Base-by-base conservation (phyloP, 2,113 vertebrate species). In the Heterotilapia buettikoferi region DNA sequence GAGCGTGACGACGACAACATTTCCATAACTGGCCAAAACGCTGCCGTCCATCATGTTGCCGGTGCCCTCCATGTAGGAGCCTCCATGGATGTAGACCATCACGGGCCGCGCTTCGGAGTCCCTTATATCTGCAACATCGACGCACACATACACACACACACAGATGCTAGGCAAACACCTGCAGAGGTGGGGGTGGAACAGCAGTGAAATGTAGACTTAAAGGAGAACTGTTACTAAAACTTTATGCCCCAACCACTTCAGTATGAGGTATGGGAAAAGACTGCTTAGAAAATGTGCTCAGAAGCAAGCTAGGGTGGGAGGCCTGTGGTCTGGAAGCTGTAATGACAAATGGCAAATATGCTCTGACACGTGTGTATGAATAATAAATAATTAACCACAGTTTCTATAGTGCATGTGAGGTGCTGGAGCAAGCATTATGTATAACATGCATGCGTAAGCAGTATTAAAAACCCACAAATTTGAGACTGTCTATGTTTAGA, bases 41-140 rank as follows among this genome's bases (percentile, higher is more conserved):
- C 98, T 98, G 95, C 98, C 98, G 5, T 99, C 98, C 94, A 99
- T 99, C 97, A 99, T 98, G 96, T 99, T 99, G 53, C 98, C 98
- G 0, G 98, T 99, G 89, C 98, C 98, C 93, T 99, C 98, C 98
- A 99, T 99, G 95, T 99, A 99, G 1, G 98, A 99, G 56, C 98
- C 98, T 11, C 98, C 98, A 0, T 99, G 98, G 96, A 99, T 99
- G 78, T 99, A 99, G 68, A 99, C 97, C 98, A 99, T 99, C 91
- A 99, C 98, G 0, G 98, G 98, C 92, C 98, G 98, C 57, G 98
- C 97, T 80, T 98, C 98, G 33, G 98, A 97, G 96, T 99, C 98
- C 89, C 98, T 97, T 95, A 99, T 98, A 95, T 99, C 98, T 99
- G 97, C 89, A 97, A 97, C 84, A 40, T 89, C 54, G 61, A 92